These are phyloP conservation scores for Vanacampus margaritifer DNA, from an alignment of 2,113 vertebrate species.

Conservation along the genomic window DNA sequence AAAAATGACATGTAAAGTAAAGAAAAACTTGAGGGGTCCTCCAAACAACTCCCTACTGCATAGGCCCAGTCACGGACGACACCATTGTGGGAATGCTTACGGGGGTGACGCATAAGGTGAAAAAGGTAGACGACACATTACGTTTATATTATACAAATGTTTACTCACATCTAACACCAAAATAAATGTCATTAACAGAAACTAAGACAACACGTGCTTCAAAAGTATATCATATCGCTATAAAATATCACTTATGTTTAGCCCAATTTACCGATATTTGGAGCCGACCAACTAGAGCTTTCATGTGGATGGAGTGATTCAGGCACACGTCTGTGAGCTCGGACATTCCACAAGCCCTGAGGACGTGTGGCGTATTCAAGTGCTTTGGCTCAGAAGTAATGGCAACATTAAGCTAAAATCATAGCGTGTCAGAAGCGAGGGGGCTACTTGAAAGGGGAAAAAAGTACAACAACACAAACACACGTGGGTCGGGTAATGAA, in stretches of 20 bases:
- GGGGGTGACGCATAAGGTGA: slow-evolving; percentile 38
- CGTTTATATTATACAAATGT: accelerated
- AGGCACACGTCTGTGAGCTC: slow-evolving; percentile 19
- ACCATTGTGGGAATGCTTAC: slow-evolving; percentile 64
- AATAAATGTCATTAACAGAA: not conserved
- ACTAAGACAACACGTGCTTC: too few species aligned
- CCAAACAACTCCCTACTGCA: slow-evolving; percentile 75
- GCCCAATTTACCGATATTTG: slow-evolving; percentile 7
- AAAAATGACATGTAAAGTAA: slow-evolving; percentile 56
- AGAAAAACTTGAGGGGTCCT: slow-evolving; percentile 60
- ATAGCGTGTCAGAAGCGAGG: not conserved
- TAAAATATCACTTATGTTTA: not conserved
- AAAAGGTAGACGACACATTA: not conserved
- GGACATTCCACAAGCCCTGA: slow-evolving; percentile 13
- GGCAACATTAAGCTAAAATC: not conserved
- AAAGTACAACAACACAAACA: not conserved
- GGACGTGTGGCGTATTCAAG: slow-evolving; percentile 30
- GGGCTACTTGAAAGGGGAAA: not conserved
- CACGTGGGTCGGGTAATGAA: not conserved
- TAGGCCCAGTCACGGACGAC: slow-evolving; percentile 65
- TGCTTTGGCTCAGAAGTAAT: slow-evolving; percentile 36
- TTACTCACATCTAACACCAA: not conserved
- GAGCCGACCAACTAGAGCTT: slow-evolving; percentile 60
- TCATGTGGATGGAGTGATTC: slow-evolving; percentile 29
- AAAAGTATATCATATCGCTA: not conserved